These are phyloP conservation scores for Odontophorus gujanensis DNA, from an alignment of 2,113 vertebrate species.

Conservation along the genomic window DNA sequence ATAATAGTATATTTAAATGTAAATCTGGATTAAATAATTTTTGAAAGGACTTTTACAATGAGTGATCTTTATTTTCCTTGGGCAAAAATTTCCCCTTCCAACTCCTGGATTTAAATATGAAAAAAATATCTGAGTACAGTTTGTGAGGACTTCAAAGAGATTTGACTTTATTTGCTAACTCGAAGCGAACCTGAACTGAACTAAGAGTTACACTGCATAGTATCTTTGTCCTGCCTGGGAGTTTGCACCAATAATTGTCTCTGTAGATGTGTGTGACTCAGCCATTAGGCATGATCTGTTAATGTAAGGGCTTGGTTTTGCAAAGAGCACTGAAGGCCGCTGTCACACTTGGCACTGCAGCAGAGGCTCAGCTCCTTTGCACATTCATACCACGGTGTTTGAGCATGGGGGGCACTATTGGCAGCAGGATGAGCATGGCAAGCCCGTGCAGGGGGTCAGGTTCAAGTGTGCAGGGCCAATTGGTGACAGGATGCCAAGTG, in stretches of 20 bases:
- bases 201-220: neutral
- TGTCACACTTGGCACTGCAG: neutral
- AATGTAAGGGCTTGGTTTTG: neutral
- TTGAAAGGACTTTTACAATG: neutral
- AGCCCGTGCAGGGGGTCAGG: constrained; percentile 37
- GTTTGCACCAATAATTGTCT: neutral
- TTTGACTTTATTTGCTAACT: constrained; percentile 13
- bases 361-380: neutral
- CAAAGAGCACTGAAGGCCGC: neutral
- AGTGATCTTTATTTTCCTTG: neutral
- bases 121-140: neutral
- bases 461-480: neutral
- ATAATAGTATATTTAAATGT: neutral
- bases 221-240: neutral
- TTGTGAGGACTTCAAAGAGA: neutral
- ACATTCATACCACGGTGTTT: fast-evolving
- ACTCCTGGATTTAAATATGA: neutral
- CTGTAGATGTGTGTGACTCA: neutral
- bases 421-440: constrained; percentile 39
- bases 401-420: fast-evolving
- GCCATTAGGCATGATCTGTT: neutral
- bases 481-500: constrained; percentile 32
- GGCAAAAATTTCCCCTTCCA: neutral
- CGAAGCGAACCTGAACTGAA: neutral
- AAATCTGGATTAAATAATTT: neutral